These are phyloP conservation scores for Brienomyrus brachyistius DNA, from an alignment of 2,113 vertebrate genomes.

Conservation along the genomic window DNA sequence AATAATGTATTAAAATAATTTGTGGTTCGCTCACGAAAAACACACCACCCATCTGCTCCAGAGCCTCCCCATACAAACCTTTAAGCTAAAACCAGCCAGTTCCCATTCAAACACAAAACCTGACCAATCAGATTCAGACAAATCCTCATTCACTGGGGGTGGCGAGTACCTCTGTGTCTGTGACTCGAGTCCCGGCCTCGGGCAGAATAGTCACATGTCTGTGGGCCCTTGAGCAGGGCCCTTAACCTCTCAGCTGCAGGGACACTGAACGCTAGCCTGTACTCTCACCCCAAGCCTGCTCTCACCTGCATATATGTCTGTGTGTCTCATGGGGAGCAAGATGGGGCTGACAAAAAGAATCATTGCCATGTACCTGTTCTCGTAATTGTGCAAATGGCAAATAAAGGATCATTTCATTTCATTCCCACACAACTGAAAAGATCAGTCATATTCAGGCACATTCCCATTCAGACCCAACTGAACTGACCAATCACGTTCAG, in stretches of 20 bases:
- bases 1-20: background rate
- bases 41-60: background rate
- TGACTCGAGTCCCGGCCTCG: background rate
- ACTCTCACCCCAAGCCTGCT: background rate
- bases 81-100: background rate
- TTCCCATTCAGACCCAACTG: background rate
- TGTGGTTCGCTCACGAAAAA: background rate
- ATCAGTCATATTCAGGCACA: background rate
- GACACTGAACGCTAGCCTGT: background rate
- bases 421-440: background rate
- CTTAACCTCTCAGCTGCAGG: background rate
- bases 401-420: background rate
- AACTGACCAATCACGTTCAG: background rate
- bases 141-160: background rate
- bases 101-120: background rate
- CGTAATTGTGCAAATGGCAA: background rate
- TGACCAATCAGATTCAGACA: background rate
- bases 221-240: background rate
- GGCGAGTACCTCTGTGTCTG: background rate
- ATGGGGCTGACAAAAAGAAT: background rate
- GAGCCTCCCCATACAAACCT: background rate
- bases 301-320: background rate
- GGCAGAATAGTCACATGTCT: background rate
- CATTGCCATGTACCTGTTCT: background rate
- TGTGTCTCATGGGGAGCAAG: background rate